Evolutionary conservation across 1,140 invertebrate species (phyloP), one percentile per base, ranked within the genome.

Genomic region (Drosophila sturtevanti): DNA sequence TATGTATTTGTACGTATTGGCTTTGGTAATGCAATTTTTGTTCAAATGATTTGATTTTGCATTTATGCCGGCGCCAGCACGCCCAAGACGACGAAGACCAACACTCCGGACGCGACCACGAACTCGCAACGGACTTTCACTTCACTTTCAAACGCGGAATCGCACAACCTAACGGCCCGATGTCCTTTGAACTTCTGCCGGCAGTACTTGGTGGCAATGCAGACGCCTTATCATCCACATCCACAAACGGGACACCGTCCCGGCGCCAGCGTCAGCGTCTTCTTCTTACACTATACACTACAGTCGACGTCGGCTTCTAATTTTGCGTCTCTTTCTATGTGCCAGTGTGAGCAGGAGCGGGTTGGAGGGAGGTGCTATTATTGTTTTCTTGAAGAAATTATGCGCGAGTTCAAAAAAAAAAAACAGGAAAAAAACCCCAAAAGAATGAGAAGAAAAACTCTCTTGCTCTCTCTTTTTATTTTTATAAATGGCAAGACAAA

Each of bases 181-280:
- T 90, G 87, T 90, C 79, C 87, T 90, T 90, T 84, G 63, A 84
- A 90, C 87, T 90, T 90, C 87, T 90, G 87, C 72, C 73, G 77
- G 79, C 48, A 67, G 60, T 56, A 38, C 55, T 66, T 59, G 27
- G 55, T 22, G 24, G 31, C 51, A 51, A 10, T 41, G 59, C 60
- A 73, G 73, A 67, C 77, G 84, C 74, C 72, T 84, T 89, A 87
- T 84, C 81, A 89, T 87, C 84, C 77, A 63, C 68, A 87, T 87
- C 84, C 77, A 63, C 68, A 87, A 87, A 87, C 79, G 85, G 84
- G 84, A 87, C 72, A 89, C 59, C 73, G 27, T 56, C 54, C 54
- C 54, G 54, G 58, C 34, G 64, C 68, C 65, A 68, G 37, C 69
- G 63, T 55, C 65, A 82, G 62, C 76, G 72, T 87, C 80, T 87